A percentile compares a stretch with the other conserved stretches of the same genome.
Conservation (phyloP, 2,888 invertebrate species). For the Tipula helvola region DNA sequence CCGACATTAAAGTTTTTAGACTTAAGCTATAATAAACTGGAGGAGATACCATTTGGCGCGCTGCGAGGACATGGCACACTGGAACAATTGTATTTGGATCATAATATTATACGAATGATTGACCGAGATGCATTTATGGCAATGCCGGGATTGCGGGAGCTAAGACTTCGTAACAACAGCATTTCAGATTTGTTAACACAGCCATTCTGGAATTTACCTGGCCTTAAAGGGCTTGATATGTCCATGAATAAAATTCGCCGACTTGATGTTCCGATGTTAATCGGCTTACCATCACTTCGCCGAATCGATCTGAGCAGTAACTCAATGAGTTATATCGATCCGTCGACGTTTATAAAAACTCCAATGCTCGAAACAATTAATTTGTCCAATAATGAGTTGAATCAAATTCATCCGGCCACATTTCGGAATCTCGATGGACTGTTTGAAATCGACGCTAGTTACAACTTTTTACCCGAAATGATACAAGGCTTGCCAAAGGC, state of each 20-base stretch:
- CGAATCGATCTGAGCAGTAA: conserved; percentile 68
- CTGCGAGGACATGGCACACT: conserved; percentile 67
- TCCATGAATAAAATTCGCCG: conserved; percentile 61
- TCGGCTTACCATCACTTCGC: conserved; percentile 61
- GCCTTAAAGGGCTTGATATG: conserved; percentile 71
- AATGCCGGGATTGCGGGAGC: conserved; percentile 70
- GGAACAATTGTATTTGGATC: conserved; percentile 68
- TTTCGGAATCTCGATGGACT: conserved; percentile 61
- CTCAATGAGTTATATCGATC: conserved; percentile 53
- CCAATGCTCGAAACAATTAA: conserved; percentile 67
- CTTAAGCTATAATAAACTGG: conserved; percentile 62
- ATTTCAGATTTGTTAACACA: conserved; percentile 56
- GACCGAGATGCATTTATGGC: conserved; percentile 70
- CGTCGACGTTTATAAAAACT: conserved; percentile 58
- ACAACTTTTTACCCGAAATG: conserved; percentile 58
- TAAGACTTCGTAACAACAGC: conserved; percentile 73
- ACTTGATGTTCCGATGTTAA: conserved; percentile 57
- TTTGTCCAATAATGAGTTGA: conserved; percentile 61
- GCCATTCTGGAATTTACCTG: conserved; percentile 75
- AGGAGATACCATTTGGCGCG: conserved; percentile 65
- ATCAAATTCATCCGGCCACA: conserved; percentile 59
- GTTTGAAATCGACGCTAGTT: conserved; percentile 65
- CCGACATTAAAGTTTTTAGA: conserved; percentile 68
- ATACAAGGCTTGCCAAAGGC: conserved; percentile 67
- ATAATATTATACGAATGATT: conserved; percentile 60